phyloP scores from a whole-genome alignment of 2,888 invertebrate species.

The Cotesia congregata region DNA sequence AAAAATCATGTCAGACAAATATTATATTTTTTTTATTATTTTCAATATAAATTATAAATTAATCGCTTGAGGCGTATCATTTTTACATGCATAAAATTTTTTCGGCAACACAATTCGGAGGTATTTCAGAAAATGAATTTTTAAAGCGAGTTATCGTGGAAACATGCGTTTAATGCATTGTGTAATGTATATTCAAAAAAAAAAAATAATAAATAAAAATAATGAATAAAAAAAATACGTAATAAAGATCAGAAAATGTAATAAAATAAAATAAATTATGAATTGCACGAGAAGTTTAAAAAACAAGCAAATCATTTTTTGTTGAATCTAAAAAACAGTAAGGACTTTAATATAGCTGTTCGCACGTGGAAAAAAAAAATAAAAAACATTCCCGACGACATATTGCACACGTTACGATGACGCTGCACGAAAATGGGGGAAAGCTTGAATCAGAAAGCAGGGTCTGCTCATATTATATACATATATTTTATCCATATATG shows the following conservation, averaged over 20 bases:
- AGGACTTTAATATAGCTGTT: neutral
- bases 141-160: neutral
- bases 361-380: conserved; percentile 15
- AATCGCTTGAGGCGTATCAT: too few species aligned
- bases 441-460: conserved; percentile 34
- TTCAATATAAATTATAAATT: too few species aligned
- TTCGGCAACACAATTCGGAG: neutral
- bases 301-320: neutral
- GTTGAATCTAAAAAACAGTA: neutral
- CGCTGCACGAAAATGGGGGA: conserved; percentile 28
- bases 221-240: neutral
- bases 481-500: neutral
- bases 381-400: conserved; percentile 20
- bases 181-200: neutral
- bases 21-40: too few species aligned
- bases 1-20: too few species aligned
- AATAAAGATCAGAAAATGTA: neutral
- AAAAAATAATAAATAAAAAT: neutral
- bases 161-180: neutral
- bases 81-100: neutral
- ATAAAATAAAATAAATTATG: neutral
- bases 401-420: conserved; percentile 31
- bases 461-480: conserved; percentile 18
- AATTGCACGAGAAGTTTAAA: neutral
- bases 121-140: neutral